Evolutionary conservation across 2,113 vertebrate genomes (phyloP), one percentile per base, ranked within the genome.

Genomic region (Callionymus lyra): DNA sequence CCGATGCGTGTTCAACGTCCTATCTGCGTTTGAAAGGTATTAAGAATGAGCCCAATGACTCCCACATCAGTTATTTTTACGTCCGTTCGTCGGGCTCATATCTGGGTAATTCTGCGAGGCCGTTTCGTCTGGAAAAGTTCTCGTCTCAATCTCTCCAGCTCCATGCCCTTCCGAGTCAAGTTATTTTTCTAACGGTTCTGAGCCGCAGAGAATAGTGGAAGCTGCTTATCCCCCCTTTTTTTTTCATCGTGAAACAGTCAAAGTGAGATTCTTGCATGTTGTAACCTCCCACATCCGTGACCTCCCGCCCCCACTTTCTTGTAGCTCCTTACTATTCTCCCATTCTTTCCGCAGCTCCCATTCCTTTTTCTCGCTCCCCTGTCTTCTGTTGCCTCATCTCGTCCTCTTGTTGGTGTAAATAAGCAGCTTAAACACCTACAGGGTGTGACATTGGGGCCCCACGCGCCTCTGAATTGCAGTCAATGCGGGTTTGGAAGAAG

Each of bases 371-470:
- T 55, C 59, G 66, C 58, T 70, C 57, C 59, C 55, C 56, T 62
- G 63, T 68, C 63, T 64, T 56, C 53, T 51, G 51, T 72, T 70
- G 70, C 73, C 69, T 79, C 73, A 72, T 77, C 71, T 69, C 44
- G 66, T 77, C 53, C 64, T 78, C 65, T 71, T 56, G 63, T 59
- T 60, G 55, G 52, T 78, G 72, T 73, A 70, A 81, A 70, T 83
- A 85, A 82, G 79, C 81, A 71, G 80, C 82, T 82, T 83, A 82
- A 73, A 83, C 83, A 80, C 84, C 82, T 85, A 85, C 84, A 78
- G 72, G 75, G 66, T 72, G 78, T 81, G 81, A 82, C 78, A 83
- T 80, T 33, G 61, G 58, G 56, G 70, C 63, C 78, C 72, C 71
- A 60, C 70, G 72, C 76, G 64, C 76, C 75, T 75, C 75, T 47